Base-by-base conservation (phyloP, 30 jellyfish, hydroid and myxozoan genomes). In the Cassiopea andromeda region DNA sequence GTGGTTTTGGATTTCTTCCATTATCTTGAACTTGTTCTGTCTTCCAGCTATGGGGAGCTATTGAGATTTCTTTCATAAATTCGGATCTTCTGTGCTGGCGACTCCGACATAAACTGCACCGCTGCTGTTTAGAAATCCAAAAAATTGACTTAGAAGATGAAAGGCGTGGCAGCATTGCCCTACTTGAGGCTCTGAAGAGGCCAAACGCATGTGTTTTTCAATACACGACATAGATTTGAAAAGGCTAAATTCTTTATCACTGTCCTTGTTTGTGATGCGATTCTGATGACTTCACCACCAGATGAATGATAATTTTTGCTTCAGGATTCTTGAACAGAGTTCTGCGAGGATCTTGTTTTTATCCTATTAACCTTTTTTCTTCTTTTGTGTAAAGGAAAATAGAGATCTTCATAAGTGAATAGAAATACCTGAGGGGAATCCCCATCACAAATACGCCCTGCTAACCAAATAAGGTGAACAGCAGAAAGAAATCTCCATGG, bases 391-490 rank as follows among this genome's bases (percentile, higher is more conserved):
- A 13, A 27, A 61, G 14, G 73, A 61, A 61, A 13, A 8, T 1
- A 15, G 50, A 1, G 14, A 19, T n/a, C 27, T 15, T 70, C 16
- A 4, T 27, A 19, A 1, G 50, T 70, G 79, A 70, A 16, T 18
- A 18, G 79, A 27, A 70, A 1, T 16, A 5, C 79, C 48, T 64
- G 6, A 45, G n/a, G 94, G 94, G 90, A 87, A 46, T 78, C 90
- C 90, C 74, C 90, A 5, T 54, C 3, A 14, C 13, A 48, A 17
- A 49, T 60, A 87, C 94, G 94, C 94, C 91, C 90, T 48, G 17
- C 59, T 87, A 43, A 80, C 94, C 94, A 61, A 60, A 87, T 87
- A 87, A 77, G 94, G 94, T 57, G 2, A 77, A 57, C 87, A 73
- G 17, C 74, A 66, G 69, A 87, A 69, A 15, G 82, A 69, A 77